Percentiles rank a stretch among this genome's conserved stretches.
phyloP scores from a whole-genome alignment of 2,888 invertebrate genomes.

The Lottia gigantea region DNA sequence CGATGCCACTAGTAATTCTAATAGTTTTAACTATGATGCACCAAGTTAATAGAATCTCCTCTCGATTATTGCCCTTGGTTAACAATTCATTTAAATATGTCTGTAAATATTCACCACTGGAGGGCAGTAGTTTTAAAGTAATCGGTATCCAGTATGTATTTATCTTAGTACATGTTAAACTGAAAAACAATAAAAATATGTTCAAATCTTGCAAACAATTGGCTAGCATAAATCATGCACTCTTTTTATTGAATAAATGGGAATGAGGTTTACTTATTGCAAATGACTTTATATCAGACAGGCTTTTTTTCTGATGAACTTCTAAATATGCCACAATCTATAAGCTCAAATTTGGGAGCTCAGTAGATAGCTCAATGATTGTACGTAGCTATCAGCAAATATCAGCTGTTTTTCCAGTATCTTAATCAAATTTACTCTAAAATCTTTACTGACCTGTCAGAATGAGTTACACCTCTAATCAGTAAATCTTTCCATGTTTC shows the following conservation, averaged over 20 bases:
- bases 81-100: conserved; percentile 29
- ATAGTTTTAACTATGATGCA: conserved; percentile 39
- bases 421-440: neutral
- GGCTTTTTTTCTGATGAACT: too few species aligned
- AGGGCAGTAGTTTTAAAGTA: conserved; percentile 53
- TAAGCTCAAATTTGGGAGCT: too few species aligned
- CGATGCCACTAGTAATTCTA: conserved; percentile 32
- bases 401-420: neutral
- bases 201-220: too few species aligned
- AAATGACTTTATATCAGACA: too few species aligned
- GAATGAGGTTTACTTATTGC: too few species aligned
- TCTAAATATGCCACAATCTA: too few species aligned
- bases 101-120: conserved; percentile 34
- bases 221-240: neutral
- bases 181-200: conserved; percentile 30
- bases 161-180: conserved; percentile 55
- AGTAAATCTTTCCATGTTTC: conserved; percentile 41
- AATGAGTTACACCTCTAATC: conserved; percentile 37
- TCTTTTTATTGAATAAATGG: too few species aligned
- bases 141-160: conserved; percentile 58
- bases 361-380: too few species aligned
- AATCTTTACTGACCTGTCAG: conserved; percentile 30
- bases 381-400: neutral
- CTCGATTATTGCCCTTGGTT: conserved; percentile 19
- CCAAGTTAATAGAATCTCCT: conserved; percentile 49